These are phyloP conservation scores for Saturnia japonica DNA, from an alignment of 2,888 invertebrate species.

Conservation along the genomic window DNA sequence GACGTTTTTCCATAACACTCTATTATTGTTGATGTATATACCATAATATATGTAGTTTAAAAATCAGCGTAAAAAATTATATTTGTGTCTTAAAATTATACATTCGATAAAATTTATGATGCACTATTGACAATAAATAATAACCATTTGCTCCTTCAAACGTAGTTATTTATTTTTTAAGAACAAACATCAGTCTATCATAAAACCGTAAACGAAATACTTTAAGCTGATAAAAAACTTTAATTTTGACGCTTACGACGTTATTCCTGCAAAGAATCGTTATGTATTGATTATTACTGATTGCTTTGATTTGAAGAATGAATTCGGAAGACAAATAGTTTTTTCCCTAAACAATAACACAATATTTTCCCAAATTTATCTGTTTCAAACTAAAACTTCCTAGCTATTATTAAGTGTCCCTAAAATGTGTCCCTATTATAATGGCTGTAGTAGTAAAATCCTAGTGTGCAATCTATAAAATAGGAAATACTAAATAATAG, in stretches of 20 bases:
- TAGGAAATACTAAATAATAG: conserved; percentile 42
- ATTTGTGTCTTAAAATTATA: too few species aligned
- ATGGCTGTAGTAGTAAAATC: conserved; percentile 15
- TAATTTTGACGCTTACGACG: background rate
- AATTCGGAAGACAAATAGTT: conserved; percentile 6
- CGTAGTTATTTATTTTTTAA: too few species aligned
- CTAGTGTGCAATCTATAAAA: conserved; percentile 12
- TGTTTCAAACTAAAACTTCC: conserved; percentile 39
- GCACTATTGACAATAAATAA: too few species aligned
- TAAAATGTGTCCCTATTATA: conserved; percentile 28
- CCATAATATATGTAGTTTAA: too few species aligned
- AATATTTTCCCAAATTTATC: conserved; percentile 29
- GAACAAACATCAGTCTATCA: background rate
- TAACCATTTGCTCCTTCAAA: too few species aligned
- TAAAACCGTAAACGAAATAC: background rate
- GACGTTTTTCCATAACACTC: too few species aligned
- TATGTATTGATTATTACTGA: background rate
- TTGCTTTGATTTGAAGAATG: conserved; percentile 5
- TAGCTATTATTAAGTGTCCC: conserved; percentile 47
- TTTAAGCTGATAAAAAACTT: background rate
- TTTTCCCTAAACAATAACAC: background rate
- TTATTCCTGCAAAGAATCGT: background rate
- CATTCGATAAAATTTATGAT: too few species aligned
- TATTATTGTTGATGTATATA: too few species aligned
- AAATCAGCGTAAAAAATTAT: too few species aligned